Evolutionary conservation across 2,113 vertebrate genomes (phyloP).

Genomic region (Halcyon senegalensis): DNA sequence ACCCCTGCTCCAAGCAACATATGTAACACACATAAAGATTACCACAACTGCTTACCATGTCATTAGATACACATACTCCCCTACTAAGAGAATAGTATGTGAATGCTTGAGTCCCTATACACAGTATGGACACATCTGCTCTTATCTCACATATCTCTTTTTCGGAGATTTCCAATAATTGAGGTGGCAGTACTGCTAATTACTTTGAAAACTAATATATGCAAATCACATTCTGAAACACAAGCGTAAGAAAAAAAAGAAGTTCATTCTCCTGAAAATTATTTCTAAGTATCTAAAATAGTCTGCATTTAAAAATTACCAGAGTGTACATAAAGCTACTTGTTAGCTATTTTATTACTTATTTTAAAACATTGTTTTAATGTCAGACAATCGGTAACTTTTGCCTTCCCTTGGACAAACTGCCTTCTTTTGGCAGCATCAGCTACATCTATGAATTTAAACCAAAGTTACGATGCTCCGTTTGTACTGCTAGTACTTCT

Average conservation of each 20-base stretch:
- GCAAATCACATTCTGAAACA: not conserved
- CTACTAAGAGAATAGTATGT: not conserved
- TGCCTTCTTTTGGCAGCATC: not conserved
- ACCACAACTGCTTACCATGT: not conserved
- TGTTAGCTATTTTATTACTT: not conserved
- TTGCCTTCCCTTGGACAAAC: not conserved
- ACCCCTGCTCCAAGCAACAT: not conserved
- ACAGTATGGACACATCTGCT: not conserved
- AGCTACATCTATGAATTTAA: not conserved
- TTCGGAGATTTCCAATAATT: not conserved
- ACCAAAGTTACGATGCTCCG: not conserved
- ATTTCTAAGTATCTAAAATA: not conserved
- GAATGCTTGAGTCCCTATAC: not conserved
- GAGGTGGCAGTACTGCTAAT: fast-evolving
- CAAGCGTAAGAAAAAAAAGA: not conserved
- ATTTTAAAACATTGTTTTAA: not conserved
- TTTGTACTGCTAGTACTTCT: not conserved
- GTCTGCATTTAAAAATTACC: not conserved
- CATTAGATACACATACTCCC: not conserved
- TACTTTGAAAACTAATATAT: not conserved
- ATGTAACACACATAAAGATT: fast-evolving
- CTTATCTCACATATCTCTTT: not conserved
- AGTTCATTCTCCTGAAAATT: not conserved
- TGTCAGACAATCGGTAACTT: not conserved
- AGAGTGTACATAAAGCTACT: not conserved